A percentile compares a stretch with the other conserved stretches of the same genome.
Conservation (phyloP, 2,888 invertebrate genomes). For the Clivina fossor region DNA sequence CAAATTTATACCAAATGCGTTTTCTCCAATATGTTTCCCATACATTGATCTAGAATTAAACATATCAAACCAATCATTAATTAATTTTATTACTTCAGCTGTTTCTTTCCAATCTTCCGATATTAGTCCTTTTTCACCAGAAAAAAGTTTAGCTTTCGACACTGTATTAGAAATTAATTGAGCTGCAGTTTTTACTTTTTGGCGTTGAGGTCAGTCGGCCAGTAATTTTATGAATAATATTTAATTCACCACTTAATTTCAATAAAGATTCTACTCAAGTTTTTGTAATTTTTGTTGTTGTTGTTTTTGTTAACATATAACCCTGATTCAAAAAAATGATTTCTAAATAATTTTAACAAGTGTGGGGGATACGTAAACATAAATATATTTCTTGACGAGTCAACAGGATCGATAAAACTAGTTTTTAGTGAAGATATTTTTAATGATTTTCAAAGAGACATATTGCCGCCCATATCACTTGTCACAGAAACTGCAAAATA, state of each 20-base stretch:
- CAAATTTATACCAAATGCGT: constrained; percentile 32
- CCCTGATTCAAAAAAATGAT: constrained; percentile 39
- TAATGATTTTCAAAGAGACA: no score
- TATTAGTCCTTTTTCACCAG: constrained; percentile 33
- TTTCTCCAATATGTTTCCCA: constrained; percentile 26
- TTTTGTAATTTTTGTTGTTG: constrained; percentile 28
- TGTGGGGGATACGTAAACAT: constrained; percentile 40
- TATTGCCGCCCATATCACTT: no score
- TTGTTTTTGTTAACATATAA: no score
- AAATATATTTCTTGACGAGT: no score
- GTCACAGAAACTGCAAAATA: no score
- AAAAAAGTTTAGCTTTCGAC: constrained; percentile 33
- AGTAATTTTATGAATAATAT: constrained; percentile 37
- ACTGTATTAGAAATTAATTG: constrained; percentile 37
- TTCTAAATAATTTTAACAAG: constrained; percentile 39
- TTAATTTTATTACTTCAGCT: constrained; percentile 32
- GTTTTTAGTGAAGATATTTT: no score
- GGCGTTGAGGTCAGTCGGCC: constrained; percentile 37
- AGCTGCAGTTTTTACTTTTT: constrained; percentile 39
- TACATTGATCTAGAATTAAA: constrained; percentile 38
- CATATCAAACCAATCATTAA: constrained; percentile 42
- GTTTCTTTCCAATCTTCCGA: no score
- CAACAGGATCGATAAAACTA: no score
- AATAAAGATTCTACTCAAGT: constrained; percentile 32
- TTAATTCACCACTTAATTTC: constrained; percentile 34